A percentile compares a stretch with the other conserved stretches of the same genome.
Evolutionary conservation across 2,113 vertebrate species (phyloP).

Genomic region (Tor tambroides): DNA sequence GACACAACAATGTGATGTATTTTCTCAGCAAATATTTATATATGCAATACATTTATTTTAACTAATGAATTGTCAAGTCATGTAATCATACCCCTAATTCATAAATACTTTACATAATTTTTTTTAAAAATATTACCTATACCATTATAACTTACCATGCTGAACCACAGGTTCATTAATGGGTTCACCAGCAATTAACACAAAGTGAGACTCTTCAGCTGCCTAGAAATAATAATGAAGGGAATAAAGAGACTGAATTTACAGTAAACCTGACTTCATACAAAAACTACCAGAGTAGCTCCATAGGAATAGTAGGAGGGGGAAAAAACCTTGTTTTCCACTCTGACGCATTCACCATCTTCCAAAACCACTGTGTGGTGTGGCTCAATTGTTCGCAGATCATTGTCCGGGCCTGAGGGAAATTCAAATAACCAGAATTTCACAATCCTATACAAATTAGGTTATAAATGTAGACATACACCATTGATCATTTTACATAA

Average conservation of each 20-base stretch:
- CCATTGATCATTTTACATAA: neutral
- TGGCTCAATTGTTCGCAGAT: conserved; percentile 73
- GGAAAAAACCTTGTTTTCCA: conserved; percentile 78
- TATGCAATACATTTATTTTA: neutral
- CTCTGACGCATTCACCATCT: conserved; percentile 74
- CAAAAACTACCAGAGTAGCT: neutral
- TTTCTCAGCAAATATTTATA: neutral
- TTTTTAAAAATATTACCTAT: neutral
- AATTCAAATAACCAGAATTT: conserved; percentile 15
- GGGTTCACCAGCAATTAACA: conserved; percentile 80
- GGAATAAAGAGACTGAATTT: neutral
- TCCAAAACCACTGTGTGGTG: conserved; percentile 79
- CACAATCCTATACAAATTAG: neutral
- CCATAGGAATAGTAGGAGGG: neutral
- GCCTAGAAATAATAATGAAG: conserved; percentile 66
- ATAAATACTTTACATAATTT: too few relatives aligned
- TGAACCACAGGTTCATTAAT: conserved; percentile 76
- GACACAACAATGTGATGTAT: neutral
- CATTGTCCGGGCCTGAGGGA: conserved; percentile 70
- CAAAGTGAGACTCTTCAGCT: conserved; percentile 72
- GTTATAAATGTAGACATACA: neutral
- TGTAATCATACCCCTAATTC: neutral
- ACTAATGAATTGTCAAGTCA: neutral
- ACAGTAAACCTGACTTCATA: neutral
- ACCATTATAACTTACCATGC: conserved; percentile 62